Conservation (phyloP, 2,113 vertebrate species). For the Nycticebus coucang region DNA sequence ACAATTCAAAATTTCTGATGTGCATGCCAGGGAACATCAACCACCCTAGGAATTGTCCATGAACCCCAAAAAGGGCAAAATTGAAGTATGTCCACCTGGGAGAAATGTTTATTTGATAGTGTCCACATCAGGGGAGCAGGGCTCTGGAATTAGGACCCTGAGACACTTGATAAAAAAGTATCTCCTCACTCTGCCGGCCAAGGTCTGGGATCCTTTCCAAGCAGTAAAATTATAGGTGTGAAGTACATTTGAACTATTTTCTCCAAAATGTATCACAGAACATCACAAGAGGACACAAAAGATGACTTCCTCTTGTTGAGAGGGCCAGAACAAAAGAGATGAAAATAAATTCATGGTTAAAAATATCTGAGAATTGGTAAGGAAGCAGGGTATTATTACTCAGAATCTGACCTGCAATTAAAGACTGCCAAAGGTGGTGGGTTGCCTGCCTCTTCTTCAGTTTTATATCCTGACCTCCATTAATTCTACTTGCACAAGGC, state of each 20-base stretch:
- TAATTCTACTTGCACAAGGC: background rate
- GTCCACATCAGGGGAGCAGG: background rate
- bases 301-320: slow-evolving; percentile 47
- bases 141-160: background rate
- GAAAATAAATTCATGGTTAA: slow-evolving; percentile 65
- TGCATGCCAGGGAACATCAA: background rate
- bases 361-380: slow-evolving; percentile 40
- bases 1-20: too few species aligned
- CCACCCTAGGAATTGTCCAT: background rate
- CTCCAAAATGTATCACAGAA: slow-evolving; percentile 25
- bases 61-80: background rate
- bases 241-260: slow-evolving; percentile 35
- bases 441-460: background rate
- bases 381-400: slow-evolving; percentile 32
- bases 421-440: background rate
- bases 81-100: background rate
- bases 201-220: slow-evolving; percentile 10
- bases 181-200: background rate
- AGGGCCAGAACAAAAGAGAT: slow-evolving; percentile 50
- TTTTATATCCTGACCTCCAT: background rate
- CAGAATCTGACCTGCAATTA: slow-evolving; percentile 59
- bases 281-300: slow-evolving; percentile 28
- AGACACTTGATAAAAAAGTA: background rate
- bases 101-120: background rate
- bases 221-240: slow-evolving; percentile 52